phyloP scores from a whole-genome alignment of 2,113 vertebrate species.

The Sorex fumeus region DNA sequence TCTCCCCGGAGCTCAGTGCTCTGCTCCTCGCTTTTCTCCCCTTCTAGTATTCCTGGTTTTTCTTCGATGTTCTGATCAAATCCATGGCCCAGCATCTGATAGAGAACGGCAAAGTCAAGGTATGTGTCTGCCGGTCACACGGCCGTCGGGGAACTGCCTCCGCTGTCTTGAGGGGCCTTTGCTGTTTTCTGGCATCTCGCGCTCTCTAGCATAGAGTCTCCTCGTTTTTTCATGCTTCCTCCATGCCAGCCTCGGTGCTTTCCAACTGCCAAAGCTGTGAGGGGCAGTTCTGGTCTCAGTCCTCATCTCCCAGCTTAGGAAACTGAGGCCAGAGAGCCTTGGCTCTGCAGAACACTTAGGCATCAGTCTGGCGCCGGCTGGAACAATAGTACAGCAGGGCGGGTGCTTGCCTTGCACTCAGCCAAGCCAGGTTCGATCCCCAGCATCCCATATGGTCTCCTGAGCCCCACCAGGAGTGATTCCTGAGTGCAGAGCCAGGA shows the following conservation, averaged over 20 bases:
- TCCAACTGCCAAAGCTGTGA: background rate
- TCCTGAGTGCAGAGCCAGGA: too few species aligned
- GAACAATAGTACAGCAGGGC: too few species aligned
- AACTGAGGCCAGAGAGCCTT: background rate
- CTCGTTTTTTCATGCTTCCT: background rate
- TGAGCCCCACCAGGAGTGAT: too few species aligned
- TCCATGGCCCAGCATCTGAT: slow-evolving; percentile 99
- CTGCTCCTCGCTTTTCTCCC: slow-evolving; percentile 4
- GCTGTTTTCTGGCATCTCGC: too few species aligned
- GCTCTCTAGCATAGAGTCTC: too few species aligned
- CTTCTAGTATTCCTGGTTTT: slow-evolving; percentile 99
- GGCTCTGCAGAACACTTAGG: too few species aligned
- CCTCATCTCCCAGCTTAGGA: background rate
- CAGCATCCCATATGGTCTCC: too few species aligned
- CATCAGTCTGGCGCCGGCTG: too few species aligned
- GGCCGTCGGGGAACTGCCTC: background rate
- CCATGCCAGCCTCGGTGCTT: background rate
- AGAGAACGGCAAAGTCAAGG: slow-evolving; percentile 97
- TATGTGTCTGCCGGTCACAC: slow-evolving; percentile 80
- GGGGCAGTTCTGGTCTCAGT: background rate
- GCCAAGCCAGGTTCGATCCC: too few species aligned
- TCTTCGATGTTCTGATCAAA: slow-evolving; percentile 98
- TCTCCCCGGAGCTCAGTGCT: background rate
- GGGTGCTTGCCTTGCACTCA: too few species aligned
- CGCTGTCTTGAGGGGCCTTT: background rate